Base-by-base conservation (phyloP, 2,888 invertebrate species). In the Tiliacea aurago region DNA sequence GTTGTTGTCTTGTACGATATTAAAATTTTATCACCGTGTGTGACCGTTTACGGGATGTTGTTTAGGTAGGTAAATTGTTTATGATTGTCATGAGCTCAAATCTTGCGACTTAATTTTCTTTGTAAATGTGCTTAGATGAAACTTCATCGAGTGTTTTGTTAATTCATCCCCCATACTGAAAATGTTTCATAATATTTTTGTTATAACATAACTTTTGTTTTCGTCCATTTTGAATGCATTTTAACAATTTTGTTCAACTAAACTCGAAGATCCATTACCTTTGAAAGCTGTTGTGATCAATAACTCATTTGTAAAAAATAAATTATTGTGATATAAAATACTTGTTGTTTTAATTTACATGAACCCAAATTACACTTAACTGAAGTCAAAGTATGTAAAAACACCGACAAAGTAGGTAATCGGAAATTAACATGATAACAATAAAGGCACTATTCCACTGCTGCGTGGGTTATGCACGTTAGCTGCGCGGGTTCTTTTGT, bases 271-370 rank as follows among this genome's bases (percentile, higher is more conserved):
- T 81, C 78, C 83, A 84, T 91, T 91, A 91, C 93, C 93, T 93
- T 93, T 94, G 93, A 93, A 93, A 95, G 92, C 93, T 95, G 94
- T 95, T 95, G 95, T 95, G 95, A 95, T 93, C 93, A 93, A 92
- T 95, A 93, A 94, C 93, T 95, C 94, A 94, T 95, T 96, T 96
- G 96, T 96, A 95, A 95, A 95, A 90, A 96, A 96, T 96, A 96
- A 96, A 96, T 96, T 96, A 96, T 96, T 96, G 96, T 96, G 96
- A 96, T 96, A 96, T 92, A 96, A 93, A 88, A 88, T 77, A 86
- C 77, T 86, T 84, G 86, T 89, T 89, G 81, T 87, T 86, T 74
- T 72, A 73, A 55, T 81, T 70, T 62, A 64, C 62, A 51, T 55
- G 23, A 18, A 71, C n/a, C 68, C 45, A n/a, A 10, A 33, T 20